A percentile compares a stretch with the other conserved stretches of the same genome.
phyloP scores from a whole-genome alignment of 2,797 vertebrate species.

The Schizopygopsis malacanthus region DNA sequence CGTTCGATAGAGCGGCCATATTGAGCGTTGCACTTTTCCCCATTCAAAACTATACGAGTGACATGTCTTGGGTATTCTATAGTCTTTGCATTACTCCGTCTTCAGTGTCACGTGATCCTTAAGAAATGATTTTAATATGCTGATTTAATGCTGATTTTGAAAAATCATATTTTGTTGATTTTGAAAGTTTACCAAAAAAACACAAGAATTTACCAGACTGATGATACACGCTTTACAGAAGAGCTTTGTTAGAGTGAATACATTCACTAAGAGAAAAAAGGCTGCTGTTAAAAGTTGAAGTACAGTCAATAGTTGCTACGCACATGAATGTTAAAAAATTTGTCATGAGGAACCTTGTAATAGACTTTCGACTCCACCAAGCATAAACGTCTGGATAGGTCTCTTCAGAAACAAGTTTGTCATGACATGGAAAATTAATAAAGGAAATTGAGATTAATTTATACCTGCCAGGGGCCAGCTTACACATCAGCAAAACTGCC shows the following conservation, averaged over 20 bases:
- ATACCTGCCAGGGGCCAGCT: constrained; percentile 75
- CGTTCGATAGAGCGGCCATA: too few relatives aligned
- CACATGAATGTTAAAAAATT: constrained; percentile 44
- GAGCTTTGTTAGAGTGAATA: constrained; percentile 3
- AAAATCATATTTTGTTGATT: background rate
- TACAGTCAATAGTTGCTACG: constrained; percentile 26
- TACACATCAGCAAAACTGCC: constrained; percentile 79
- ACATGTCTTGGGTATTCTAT: too few relatives aligned
- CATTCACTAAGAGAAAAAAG: constrained; percentile 10
- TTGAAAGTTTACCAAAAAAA: background rate
- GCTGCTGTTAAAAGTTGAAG: background rate
- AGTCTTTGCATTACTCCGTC: too few relatives aligned
- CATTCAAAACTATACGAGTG: too few relatives aligned
- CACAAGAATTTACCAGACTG: background rate
- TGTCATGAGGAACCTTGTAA: constrained; percentile 43
- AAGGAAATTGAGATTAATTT: constrained; percentile 87
- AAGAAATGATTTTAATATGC: background rate
- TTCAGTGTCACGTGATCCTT: background rate
- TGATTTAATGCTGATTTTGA: background rate
- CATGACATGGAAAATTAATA: constrained; percentile 85
- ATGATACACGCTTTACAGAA: background rate
- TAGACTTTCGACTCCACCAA: constrained; percentile 52
- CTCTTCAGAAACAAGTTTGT: constrained; percentile 73
- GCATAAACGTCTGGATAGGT: constrained; percentile 57
- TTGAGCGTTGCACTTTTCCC: too few relatives aligned